phyloP scores from a whole-genome alignment of 2,113 vertebrate genomes.

The Acanthisitta chloris region DNA sequence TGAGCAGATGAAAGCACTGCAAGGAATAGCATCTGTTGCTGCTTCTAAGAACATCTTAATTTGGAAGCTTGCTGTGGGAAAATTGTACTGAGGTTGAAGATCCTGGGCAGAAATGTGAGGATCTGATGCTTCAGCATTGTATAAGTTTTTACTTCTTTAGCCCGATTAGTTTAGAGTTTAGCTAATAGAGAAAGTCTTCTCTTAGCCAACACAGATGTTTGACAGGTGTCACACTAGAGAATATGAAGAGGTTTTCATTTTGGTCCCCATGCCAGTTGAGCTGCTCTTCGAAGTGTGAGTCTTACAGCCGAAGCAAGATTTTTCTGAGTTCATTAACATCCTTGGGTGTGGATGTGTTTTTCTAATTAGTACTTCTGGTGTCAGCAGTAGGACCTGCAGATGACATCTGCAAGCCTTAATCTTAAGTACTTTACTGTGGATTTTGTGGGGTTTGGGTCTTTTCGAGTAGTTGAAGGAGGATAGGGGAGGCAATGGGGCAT shows the following conservation, averaged over 20 bases:
- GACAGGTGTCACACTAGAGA: not conserved
- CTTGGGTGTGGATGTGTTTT: not conserved
- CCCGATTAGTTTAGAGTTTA: not conserved
- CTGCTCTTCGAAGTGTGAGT: not conserved
- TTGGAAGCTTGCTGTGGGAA: not conserved
- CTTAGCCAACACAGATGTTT: not conserved
- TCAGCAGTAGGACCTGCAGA: not conserved
- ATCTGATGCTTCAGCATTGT: not conserved
- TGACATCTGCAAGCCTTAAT: not conserved
- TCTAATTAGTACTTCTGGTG: not conserved
- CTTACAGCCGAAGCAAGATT: not conserved
- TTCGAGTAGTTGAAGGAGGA: not conserved
- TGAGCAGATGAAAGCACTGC: not conserved
- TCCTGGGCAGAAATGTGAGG: not conserved
- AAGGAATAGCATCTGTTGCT: not conserved
- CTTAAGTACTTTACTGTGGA: not conserved
- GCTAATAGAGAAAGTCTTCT: not conserved
- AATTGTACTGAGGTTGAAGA: not conserved
- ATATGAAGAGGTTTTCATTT: not conserved
- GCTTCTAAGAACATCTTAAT: not conserved
- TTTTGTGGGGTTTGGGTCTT: not conserved
- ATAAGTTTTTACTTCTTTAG: not conserved
- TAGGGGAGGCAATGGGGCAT: not conserved
- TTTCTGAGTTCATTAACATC: not conserved
- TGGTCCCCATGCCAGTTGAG: not conserved